These are phyloP conservation scores for Rhogogaster chlorosoma DNA, from an alignment of 2,888 invertebrate genomes.

Conservation along the genomic window DNA sequence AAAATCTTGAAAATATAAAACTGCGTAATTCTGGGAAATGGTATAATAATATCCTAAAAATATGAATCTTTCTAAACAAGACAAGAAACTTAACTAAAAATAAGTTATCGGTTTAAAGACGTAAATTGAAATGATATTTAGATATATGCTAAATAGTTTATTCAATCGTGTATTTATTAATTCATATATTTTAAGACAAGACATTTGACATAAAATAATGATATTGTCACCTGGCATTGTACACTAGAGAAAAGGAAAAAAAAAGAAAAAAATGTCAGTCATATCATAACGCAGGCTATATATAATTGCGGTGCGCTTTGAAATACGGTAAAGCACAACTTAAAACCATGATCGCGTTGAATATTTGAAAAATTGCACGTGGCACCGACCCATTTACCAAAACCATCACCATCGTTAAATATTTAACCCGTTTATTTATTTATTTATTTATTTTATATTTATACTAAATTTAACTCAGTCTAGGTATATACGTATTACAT, in stretches of 20 bases:
- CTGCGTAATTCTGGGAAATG: no score
- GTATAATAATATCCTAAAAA: no score
- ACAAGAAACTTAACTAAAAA: not conserved
- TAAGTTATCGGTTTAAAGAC: not conserved
- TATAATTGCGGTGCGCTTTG: not conserved
- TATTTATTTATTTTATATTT: not conserved
- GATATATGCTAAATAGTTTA: not conserved
- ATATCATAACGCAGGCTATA: conserved; percentile 12
- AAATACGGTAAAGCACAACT: not conserved
- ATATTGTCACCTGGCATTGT: not conserved
- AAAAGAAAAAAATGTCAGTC: no score
- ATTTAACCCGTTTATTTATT: conserved; percentile 3
- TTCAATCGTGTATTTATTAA: not conserved
- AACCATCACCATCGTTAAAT: conserved; percentile 47
- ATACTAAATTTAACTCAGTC: conserved; percentile 32
- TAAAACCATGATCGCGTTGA: not conserved
- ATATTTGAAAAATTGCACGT: conserved; percentile 47
- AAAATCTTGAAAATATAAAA: no score
- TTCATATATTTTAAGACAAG: not conserved
- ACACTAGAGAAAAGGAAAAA: conserved; percentile 17
- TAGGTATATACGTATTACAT: not conserved
- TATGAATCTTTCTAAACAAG: no score
- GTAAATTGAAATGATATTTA: not conserved
- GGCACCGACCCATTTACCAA: conserved; percentile 53
- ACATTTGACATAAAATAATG: not conserved